A percentile compares a stretch with the other conserved stretches of the same genome.
phyloP scores from a whole-genome alignment of 2,797 vertebrate genomes.

The Delichon dasypus region DNA sequence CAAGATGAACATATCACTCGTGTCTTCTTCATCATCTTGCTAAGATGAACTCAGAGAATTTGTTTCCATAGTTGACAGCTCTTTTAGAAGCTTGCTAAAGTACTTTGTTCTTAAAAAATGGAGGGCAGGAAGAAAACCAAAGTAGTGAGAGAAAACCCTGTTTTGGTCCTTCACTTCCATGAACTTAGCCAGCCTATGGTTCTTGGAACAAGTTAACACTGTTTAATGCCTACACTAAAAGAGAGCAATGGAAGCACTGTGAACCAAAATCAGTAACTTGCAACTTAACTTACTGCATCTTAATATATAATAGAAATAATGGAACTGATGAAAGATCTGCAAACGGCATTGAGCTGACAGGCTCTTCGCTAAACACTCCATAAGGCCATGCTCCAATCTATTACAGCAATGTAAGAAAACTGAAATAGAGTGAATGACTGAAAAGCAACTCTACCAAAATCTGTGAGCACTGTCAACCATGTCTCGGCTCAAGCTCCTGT shows the following conservation, averaged over 20 bases:
- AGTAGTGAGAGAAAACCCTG: not conserved
- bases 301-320: constrained; percentile 12
- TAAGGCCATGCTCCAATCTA: not conserved
- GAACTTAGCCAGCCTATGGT: not conserved
- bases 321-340: not conserved
- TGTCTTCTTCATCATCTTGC: not conserved
- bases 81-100: not conserved
- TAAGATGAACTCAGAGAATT: not conserved
- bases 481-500: not conserved
- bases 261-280: not conserved
- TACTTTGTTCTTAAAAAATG: not conserved
- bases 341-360: not conserved
- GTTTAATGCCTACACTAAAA: constrained; percentile 27
- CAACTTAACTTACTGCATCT: not conserved
- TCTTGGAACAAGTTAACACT: not conserved
- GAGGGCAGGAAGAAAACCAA: not conserved
- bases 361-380: not conserved
- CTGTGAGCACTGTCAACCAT: not conserved
- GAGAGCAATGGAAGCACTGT: constrained; percentile 16
- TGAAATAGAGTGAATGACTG: not conserved
- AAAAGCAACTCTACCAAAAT: not conserved
- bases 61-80: not conserved
- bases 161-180: not conserved
- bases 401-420: not conserved
- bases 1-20: not conserved